phyloP scores from a whole-genome alignment of 1,140 invertebrate species.

The Dinothrombium tinctorium region DNA sequence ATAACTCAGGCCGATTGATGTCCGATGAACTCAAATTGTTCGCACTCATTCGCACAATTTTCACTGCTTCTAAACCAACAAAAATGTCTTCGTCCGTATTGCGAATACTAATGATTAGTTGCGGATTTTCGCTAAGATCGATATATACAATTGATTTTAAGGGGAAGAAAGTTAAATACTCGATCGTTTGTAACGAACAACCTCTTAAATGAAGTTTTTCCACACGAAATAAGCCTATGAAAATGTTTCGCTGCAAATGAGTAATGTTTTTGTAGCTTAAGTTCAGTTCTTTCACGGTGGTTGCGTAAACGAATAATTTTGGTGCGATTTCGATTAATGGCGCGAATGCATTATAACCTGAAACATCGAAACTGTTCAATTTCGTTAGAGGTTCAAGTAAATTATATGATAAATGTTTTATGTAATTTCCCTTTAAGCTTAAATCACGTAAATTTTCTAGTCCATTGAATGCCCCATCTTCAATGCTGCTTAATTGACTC shows the following conservation, averaged over 20 bases:
- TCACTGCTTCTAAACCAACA: slow-evolving; percentile 8
- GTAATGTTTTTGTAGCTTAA: slow-evolving; percentile 5
- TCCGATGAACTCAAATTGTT: slow-evolving; percentile 7
- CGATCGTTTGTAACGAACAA: slow-evolving; percentile 5
- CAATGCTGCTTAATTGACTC: slow-evolving; percentile 6
- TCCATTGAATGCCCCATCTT: slow-evolving; percentile 5
- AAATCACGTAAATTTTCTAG: slow-evolving; percentile 2
- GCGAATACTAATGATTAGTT: slow-evolving; percentile 7
- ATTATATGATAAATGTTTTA: slow-evolving; percentile 1
- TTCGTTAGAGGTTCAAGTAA: slow-evolving; percentile 6
- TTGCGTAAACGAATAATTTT: slow-evolving; percentile 6
- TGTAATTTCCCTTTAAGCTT: slow-evolving; percentile 6
- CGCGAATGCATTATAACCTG: background rate
- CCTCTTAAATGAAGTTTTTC: slow-evolving; percentile 8
- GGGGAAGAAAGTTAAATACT: slow-evolving; percentile 11
- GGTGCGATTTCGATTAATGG: background rate
- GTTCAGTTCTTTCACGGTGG: slow-evolving; percentile 7
- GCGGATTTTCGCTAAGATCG: slow-evolving; percentile 9
- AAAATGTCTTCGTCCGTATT: slow-evolving; percentile 10
- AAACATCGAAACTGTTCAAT: slow-evolving; percentile 5
- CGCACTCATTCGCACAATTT: slow-evolving; percentile 5
- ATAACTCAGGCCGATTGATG: slow-evolving; percentile 2
- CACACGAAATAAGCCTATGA: slow-evolving; percentile 8
- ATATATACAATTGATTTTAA: slow-evolving; percentile 7
- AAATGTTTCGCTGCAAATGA: slow-evolving; percentile 2